Base-by-base conservation (phyloP, 2,888 invertebrate genomes). In the Hemaris fuciformis region DNA sequence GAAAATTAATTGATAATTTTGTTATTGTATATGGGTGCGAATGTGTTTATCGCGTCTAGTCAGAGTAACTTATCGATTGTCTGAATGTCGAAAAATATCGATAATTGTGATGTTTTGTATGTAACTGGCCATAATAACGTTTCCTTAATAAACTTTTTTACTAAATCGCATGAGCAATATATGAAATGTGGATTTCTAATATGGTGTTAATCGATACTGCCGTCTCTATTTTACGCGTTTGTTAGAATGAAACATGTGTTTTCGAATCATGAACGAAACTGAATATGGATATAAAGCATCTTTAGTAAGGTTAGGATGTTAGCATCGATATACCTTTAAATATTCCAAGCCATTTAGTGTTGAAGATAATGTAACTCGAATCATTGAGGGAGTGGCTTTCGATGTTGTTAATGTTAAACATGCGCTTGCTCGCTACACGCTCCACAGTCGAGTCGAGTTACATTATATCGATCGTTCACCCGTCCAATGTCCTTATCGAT, bases 351-450 rank as follows among this genome's bases (percentile, higher is more conserved):
- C 34, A 42, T 68, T 60, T 15, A 38, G 45, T 42, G 45, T 57
- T 18, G 38, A 20, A 34, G 10, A 20, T 57, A 68, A 61, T 57
- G 45, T 34, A 69, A 79, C 74, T 66, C 73, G 78, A 68, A 69
- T 77, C 70, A 76, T 75, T 83, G 41, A 61, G 74, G 74, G 77
- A 82, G 79, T 64, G 31, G 86, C 87, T 85, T 87, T 85, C 79
- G 62, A 69, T 87, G 83, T 85, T 73, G 68, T 81, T 75, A 72
- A 73, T 76, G 64, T 80, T 70, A 77, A 72, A 56, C 64, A 61
- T 69, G 71, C 65, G 83, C 81, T 80, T 83, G 64, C 73, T 66
- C 74, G 70, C 67, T 67, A 66, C 64, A 73, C 38, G 65, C 79
- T 84, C 78, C 73, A 75, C 61, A 62, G 79, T 73, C 76, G 74